Evolutionary conservation across 2,797 vertebrate genomes (phyloP).

Genomic region (Tangara arthus): DNA sequence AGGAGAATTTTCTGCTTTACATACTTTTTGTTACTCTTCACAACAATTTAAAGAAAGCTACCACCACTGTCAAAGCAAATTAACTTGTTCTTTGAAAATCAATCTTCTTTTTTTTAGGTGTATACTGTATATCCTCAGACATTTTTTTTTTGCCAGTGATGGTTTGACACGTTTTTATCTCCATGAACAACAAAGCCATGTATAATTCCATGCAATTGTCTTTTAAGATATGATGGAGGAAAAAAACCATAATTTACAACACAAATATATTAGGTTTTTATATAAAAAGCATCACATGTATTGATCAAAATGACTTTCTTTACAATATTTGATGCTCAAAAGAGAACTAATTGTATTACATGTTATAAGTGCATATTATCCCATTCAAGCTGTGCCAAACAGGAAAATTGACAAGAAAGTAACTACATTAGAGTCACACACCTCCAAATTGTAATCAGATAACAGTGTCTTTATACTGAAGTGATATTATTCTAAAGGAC

Average conservation of each 20-base stretch:
- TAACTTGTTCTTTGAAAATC: constrained; percentile 71
- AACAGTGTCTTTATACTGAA: background rate
- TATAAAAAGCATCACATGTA: constrained; percentile 68
- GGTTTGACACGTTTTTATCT: constrained; percentile 72
- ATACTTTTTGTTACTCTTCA: constrained; percentile 43
- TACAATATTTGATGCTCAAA: constrained; percentile 70
- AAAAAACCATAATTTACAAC: constrained; percentile 70
- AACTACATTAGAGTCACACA: constrained; percentile 35
- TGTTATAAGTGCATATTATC: constrained; percentile 68
- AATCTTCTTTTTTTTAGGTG: constrained; percentile 52
- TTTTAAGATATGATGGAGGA: constrained; percentile 68
- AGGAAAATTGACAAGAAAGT: constrained; percentile 66
- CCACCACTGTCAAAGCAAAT: constrained; percentile 67
- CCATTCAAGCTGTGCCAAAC: constrained; percentile 67
- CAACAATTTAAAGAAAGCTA: constrained; percentile 55
- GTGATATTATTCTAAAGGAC: background rate
- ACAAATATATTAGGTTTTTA: constrained; percentile 69
- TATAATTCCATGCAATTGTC: constrained; percentile 70
- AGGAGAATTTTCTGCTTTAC: constrained; percentile 24
- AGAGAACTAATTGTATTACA: constrained; percentile 69
- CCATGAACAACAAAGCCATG: constrained; percentile 66
- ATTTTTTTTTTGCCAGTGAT: constrained; percentile 65
- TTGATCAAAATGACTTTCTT: constrained; percentile 75
- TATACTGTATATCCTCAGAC: constrained; percentile 49
- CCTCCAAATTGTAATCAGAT: constrained; percentile 28